A percentile compares a stretch with the other conserved stretches of the same genome.
phyloP scores from a whole-genome alignment of 2,113 vertebrate species.

The Monarcha castaneiventris region DNA sequence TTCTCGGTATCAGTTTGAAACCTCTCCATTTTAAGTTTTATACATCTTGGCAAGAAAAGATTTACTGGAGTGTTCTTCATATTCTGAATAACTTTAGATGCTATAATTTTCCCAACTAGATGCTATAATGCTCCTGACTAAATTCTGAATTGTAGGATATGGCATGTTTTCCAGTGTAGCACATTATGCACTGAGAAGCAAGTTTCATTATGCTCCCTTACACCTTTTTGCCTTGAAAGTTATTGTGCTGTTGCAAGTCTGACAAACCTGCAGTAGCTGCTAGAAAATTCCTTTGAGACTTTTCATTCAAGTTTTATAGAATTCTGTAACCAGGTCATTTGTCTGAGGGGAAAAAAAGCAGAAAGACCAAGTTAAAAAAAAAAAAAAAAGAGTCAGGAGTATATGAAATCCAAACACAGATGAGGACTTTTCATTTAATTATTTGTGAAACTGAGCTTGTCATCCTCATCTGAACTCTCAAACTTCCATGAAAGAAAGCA shows the following conservation, averaged over 20 bases:
- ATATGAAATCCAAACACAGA: neutral
- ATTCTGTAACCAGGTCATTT: neutral
- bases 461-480: neutral
- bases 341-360: neutral
- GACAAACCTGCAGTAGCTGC: neutral
- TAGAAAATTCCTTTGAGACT: conserved; percentile 21
- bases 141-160: neutral
- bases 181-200: neutral
- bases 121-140: neutral
- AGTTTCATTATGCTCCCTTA: neutral
- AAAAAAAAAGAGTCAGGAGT: neutral
- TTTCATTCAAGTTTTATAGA: neutral
- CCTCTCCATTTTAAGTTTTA: neutral
- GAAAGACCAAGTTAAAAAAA: neutral
- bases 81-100: neutral
- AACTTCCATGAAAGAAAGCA: neutral
- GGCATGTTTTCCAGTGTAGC: neutral
- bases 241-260: neutral
- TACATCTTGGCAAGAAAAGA: neutral
- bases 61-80: neutral
- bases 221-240: conserved; percentile 1
- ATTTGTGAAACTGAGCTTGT: neutral
- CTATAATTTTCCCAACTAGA: neutral
- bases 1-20: neutral
- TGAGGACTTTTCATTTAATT: neutral